phyloP scores from a whole-genome alignment of 2,113 vertebrate species.

The Dendrocopos noguchii region DNA sequence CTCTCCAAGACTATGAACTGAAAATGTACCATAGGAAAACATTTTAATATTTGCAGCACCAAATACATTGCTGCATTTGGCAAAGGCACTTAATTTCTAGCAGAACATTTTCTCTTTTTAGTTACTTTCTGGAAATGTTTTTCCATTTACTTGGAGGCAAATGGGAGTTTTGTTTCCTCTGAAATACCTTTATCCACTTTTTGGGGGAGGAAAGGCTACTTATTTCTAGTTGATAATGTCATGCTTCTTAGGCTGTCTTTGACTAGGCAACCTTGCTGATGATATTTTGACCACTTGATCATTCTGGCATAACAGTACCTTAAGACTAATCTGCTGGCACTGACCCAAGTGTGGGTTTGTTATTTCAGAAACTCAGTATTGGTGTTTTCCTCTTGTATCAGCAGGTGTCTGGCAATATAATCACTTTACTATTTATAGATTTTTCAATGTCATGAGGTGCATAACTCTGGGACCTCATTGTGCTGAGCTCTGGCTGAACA shows the following conservation, averaged over 20 bases:
- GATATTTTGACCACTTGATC: background rate
- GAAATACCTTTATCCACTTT: background rate
- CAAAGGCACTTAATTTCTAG: background rate
- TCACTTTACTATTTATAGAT: background rate
- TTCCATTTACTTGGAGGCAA: background rate
- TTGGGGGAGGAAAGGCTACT: background rate
- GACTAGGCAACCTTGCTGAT: background rate
- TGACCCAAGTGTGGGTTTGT: background rate
- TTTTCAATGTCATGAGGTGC: background rate
- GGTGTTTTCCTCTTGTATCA: constrained; percentile 8
- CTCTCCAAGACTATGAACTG: background rate
- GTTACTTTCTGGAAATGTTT: background rate
- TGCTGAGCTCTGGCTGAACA: background rate
- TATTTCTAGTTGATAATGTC: background rate
- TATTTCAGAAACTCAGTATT: background rate
- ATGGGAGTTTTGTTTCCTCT: background rate
- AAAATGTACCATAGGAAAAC: background rate
- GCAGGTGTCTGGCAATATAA: constrained; percentile 17
- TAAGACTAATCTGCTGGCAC: background rate
- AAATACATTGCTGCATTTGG: background rate
- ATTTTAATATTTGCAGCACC: background rate
- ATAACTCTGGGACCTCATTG: background rate
- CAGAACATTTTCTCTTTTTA: background rate
- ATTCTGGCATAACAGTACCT: background rate
- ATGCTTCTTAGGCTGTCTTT: background rate